Evolutionary conservation across 2,113 vertebrate genomes (phyloP).

Genomic region (Pterophyllum scalare): DNA sequence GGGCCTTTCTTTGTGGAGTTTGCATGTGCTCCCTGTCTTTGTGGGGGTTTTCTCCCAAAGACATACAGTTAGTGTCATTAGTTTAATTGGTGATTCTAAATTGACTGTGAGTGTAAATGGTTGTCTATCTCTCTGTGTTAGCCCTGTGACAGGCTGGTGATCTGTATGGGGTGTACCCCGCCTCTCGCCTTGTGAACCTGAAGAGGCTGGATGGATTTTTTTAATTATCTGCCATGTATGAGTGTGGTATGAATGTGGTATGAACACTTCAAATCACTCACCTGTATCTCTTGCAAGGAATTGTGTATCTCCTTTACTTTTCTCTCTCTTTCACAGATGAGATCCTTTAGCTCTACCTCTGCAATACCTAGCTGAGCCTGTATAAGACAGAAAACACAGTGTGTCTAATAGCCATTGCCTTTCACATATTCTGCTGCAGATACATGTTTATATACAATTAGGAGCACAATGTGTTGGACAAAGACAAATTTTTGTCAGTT

Average conservation of each 20-base stretch:
- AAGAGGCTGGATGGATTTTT: no score
- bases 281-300: slow-evolving; percentile 69
- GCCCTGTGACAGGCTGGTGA: no score
- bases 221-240: no score
- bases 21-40: no score
- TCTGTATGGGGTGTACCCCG: no score
- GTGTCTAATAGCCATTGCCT: accelerated
- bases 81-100: no score
- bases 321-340: slow-evolving; percentile 69
- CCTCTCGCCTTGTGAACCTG: no score
- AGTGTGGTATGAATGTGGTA: neutral
- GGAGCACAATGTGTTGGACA: neutral
- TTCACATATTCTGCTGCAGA: neutral
- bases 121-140: no score
- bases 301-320: slow-evolving; percentile 72
- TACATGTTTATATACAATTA: neutral
- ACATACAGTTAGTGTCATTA: no score
- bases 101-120: no score
- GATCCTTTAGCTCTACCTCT: slow-evolving; percentile 70
- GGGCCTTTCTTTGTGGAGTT: no score
- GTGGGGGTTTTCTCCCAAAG: no score
- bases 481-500: neutral
- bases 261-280: slow-evolving; percentile 30
- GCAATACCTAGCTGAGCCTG: slow-evolving; percentile 75
- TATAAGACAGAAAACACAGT: slow-evolving; percentile 3